Conservation (phyloP, 2,113 vertebrate species). For the Centropristis striata region DNA sequence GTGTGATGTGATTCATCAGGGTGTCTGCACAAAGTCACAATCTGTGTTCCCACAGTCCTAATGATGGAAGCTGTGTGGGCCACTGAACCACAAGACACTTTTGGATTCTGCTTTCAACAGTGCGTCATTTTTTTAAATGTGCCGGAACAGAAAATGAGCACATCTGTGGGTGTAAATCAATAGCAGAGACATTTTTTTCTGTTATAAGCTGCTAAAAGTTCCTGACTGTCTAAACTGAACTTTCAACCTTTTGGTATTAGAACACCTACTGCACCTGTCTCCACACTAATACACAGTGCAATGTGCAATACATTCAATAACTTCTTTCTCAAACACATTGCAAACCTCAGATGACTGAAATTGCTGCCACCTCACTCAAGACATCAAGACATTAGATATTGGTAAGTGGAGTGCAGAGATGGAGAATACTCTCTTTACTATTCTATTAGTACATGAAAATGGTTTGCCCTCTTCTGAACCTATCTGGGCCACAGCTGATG, state of each 20-base stretch:
- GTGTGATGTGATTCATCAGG: not conserved
- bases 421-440: constrained; percentile 5
- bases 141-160: not conserved
- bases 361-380: not conserved
- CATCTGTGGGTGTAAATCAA: not conserved
- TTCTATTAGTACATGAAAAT: constrained; percentile 4
- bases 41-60: not conserved
- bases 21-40: not conserved
- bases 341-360: not conserved
- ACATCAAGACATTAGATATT: not conserved
- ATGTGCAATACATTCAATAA: not conserved
- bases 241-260: not conserved
- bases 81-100: not conserved
- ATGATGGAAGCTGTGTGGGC: not conserved
- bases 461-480: constrained; percentile 8
- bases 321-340: not conserved
- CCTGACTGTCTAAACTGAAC: not conserved
- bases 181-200: not conserved
- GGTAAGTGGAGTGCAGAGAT: not conserved
- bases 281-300: not conserved
- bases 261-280: not conserved
- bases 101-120: not conserved
- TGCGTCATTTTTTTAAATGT: not conserved
- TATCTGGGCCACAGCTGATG: not conserved
- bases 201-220: not conserved